Base-by-base conservation (phyloP, 2,797 vertebrate species). In the Catamblyrhynchus diadema region DNA sequence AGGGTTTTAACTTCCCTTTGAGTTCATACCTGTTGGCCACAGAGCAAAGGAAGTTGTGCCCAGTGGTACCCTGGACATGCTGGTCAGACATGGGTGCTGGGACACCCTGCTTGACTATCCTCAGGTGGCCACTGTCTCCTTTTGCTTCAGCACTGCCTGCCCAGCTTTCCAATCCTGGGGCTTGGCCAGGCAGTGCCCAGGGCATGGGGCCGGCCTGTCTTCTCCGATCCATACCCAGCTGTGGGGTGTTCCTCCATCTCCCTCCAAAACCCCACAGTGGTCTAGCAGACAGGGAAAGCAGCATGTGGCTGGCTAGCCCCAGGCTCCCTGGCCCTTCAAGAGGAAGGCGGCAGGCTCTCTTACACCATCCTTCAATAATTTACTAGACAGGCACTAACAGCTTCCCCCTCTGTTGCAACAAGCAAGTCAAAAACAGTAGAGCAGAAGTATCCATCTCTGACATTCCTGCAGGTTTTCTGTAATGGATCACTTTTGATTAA, bases 391-490 rank as follows among this genome's bases (percentile, higher is more conserved):
- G 96, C 87, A 96, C 67, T 81, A 91, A 96, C 96, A 96, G 95
- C 95, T 96, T 97, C 93, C 71, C 77, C 86, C 77, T 96, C 87
- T 96, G 96, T 97, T 96, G 82, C 80, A 96, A 96, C 96, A 97
- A 87, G 96, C 65, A 88, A 94, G 77, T 90, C 60, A 94, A 91
- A 95, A 94, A 77, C 86, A 92, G 81, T 39, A 74, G 67, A 94
- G 88, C 67, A 96, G 82, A 91, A 95, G 94, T 85, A 96, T 96
- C 96, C 94, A 90, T 96, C 96, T 96, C 95, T 94, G 93, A 95
- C 96, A 96, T 97, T 96, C 96, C 90, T 95, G 88, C 85, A 97
- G 95, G 90, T 97, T 96, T 97, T 95, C 74, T 96, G 91, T 90
- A 96, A 95, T 94, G 91, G 93, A 96, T 97, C 93, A 85, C 77